Percentiles rank a stretch among this genome's conserved stretches.
These are phyloP conservation scores for Leptinotarsa lineolata DNA, from an alignment of 1,140 invertebrate species.

Conservation along the genomic window DNA sequence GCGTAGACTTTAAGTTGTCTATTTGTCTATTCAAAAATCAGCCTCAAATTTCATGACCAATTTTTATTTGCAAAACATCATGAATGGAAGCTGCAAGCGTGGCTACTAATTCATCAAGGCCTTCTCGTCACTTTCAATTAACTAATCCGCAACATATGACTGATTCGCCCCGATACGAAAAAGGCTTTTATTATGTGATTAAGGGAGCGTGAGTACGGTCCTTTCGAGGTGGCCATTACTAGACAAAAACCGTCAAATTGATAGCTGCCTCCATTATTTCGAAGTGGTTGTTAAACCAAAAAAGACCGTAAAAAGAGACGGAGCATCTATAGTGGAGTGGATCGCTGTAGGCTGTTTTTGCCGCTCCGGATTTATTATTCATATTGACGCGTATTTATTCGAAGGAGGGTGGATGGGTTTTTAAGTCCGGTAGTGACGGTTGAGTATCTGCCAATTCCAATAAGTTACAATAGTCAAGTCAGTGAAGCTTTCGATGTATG, in stretches of 20 bases:
- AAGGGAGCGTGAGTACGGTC: slow-evolving; percentile 1
- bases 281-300: slow-evolving; percentile 47
- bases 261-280: slow-evolving; percentile 49
- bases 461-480: too few relatives aligned
- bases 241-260: slow-evolving; percentile 45
- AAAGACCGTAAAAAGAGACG: slow-evolving; percentile 34
- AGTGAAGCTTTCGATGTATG: too few relatives aligned
- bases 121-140: background rate
- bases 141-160: slow-evolving; percentile 7
- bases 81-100: too few relatives aligned
- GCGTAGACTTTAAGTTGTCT: too few relatives aligned
- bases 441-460: too few relatives aligned
- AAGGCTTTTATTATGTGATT: slow-evolving; percentile 32
- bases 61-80: too few relatives aligned
- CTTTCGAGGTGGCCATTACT: slow-evolving; percentile 17
- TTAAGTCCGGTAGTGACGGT: too few relatives aligned
- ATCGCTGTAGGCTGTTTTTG: background rate
- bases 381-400: background rate
- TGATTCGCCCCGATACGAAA: slow-evolving; percentile 6
- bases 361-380: background rate
- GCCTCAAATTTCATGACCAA: too few relatives aligned
- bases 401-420: background rate
- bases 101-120: too few relatives aligned
- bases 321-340: background rate
- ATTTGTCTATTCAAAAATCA: too few relatives aligned